Percentiles rank a stretch among this genome's conserved stretches.
phyloP scores from a whole-genome alignment of 2,797 vertebrate species.

The Rhinella marina region DNA sequence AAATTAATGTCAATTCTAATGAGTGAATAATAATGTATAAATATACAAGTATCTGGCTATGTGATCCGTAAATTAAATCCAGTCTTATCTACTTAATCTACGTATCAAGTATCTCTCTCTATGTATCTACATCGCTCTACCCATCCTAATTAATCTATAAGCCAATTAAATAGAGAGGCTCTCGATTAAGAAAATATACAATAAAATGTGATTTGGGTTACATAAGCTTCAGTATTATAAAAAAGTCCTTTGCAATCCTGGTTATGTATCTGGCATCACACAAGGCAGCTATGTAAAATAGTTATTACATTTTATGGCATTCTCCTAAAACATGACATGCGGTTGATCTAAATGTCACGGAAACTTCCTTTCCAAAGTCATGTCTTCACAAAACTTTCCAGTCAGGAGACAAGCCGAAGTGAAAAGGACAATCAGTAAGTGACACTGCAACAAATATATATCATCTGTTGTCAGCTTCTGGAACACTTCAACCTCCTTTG shows the following conservation, averaged over 20 bases:
- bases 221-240: background rate
- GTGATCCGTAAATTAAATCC: no score
- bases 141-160: no score
- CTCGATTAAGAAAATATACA: background rate
- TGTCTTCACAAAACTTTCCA: constrained; percentile 48
- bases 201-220: background rate
- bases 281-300: background rate
- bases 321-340: constrained; percentile 45
- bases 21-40: no score
- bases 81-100: no score
- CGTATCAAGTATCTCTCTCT: no score
- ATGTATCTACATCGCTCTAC: no score
- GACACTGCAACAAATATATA: constrained; percentile 24
- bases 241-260: background rate
- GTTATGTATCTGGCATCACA: no score
- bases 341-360: constrained; percentile 46
- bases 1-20: no score
- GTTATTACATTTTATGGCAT: constrained; percentile 46
- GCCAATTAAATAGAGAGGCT: no score
- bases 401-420: constrained; percentile 25
- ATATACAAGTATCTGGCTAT: no score
- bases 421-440: constrained; percentile 46
- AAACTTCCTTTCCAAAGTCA: constrained; percentile 43
- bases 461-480: constrained; percentile 38
- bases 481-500: constrained; percentile 33